These are phyloP conservation scores for Agrochola lychnidis DNA, from an alignment of 2,888 invertebrate species.

Conservation along the genomic window DNA sequence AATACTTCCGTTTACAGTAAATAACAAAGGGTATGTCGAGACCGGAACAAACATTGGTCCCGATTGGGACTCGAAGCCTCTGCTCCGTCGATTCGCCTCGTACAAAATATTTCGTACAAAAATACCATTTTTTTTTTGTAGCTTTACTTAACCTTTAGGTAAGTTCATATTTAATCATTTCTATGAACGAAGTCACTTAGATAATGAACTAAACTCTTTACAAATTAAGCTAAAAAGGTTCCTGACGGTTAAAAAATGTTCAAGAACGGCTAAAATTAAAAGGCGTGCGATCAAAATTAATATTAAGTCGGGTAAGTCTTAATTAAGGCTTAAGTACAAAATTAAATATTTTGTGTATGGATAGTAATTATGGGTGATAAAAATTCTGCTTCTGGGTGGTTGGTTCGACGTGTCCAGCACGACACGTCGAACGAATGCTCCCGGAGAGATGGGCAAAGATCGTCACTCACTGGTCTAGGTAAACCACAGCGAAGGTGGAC, in stretches of 20 bases:
- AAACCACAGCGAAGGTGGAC: neutral
- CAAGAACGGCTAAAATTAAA: conserved; percentile 20
- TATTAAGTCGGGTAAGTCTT: neutral
- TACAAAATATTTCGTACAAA: neutral
- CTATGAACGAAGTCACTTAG: neutral
- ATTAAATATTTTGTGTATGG: neutral
- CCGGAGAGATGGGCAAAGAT: neutral
- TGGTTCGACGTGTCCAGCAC: neutral
- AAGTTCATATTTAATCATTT: conserved; percentile 5
- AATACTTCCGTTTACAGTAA: neutral
- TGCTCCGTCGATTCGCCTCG: neutral
- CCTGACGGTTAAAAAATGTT: conserved; percentile 5
- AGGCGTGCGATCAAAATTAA: neutral
- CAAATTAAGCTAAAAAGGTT: neutral
- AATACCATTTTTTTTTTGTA: neutral
- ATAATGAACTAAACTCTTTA: conserved; percentile 1
- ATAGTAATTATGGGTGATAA: neutral
- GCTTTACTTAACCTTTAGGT: neutral
- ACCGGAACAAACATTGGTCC: conserved; percentile 10
- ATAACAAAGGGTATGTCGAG: neutral
- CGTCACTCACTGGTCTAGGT: neutral
- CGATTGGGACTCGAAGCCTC: neutral
- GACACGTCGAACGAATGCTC: neutral
- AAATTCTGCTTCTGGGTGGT: neutral
- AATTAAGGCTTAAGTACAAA: neutral